Percentiles rank a stretch among this genome's conserved stretches.
Evolutionary conservation across 2,113 vertebrate genomes (phyloP).

Genomic region (Xiphorhynchus elegans): DNA sequence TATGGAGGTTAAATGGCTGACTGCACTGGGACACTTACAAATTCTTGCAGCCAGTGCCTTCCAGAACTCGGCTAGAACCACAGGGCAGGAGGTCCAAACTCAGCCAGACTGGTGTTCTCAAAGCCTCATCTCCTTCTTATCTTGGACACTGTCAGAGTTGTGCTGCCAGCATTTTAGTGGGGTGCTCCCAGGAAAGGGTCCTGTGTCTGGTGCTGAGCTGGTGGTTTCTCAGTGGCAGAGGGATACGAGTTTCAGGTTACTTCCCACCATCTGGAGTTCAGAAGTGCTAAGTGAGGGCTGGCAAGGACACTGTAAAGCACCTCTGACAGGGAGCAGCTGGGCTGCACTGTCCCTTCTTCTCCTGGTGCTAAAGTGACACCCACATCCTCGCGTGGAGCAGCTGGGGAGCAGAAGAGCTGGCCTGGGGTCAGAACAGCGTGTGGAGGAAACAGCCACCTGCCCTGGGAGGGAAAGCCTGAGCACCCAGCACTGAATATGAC

Average conservation of each 20-base stretch:
- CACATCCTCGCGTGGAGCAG: accelerated
- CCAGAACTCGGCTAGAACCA: too few relatives aligned
- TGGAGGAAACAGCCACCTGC: background rate
- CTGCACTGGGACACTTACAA: too few relatives aligned
- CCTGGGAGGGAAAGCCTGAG: background rate
- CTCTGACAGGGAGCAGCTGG: background rate
- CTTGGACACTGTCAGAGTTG: too few relatives aligned
- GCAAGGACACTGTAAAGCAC: background rate
- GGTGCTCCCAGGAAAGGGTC: background rate
- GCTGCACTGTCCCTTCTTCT: background rate
- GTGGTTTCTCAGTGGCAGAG: background rate
- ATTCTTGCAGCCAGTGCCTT: too few relatives aligned
- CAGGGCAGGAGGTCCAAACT: too few relatives aligned
- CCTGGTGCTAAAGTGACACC: background rate
- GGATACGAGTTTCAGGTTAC: background rate
- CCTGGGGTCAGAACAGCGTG: background rate
- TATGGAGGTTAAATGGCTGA: too few relatives aligned
- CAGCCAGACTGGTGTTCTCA: too few relatives aligned
- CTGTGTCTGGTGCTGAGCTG: background rate
- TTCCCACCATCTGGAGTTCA: slow-evolving; percentile 19
- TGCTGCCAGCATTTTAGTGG: too few relatives aligned
- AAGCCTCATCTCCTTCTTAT: too few relatives aligned
- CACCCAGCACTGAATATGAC: background rate
- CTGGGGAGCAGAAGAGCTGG: background rate
- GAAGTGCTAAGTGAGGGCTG: background rate